Evolutionary conservation across 2,888 invertebrate species (phyloP).

Genomic region (Pollenia angustigena): DNA sequence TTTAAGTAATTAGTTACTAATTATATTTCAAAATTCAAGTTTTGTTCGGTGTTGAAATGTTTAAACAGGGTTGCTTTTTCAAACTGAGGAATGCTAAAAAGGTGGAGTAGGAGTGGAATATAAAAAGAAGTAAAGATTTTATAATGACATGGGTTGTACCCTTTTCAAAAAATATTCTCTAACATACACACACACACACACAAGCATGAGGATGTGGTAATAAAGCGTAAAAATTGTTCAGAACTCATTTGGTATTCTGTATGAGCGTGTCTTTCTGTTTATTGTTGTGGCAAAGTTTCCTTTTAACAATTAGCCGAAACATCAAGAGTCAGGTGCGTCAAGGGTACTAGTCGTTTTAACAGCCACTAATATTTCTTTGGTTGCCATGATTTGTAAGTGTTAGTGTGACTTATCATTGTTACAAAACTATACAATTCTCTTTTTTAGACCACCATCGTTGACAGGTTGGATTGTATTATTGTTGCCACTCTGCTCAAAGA

Average conservation of each 20-base stretch:
- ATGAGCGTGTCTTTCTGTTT: slow-evolving; percentile 43
- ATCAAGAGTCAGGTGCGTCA: slow-evolving; percentile 67
- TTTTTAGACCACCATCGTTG: slow-evolving; percentile 65
- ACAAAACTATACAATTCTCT: slow-evolving; percentile 43
- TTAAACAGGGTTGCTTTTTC: slow-evolving; percentile 51
- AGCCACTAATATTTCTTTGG: slow-evolving; percentile 40
- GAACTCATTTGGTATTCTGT: slow-evolving; percentile 68
- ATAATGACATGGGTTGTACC: slow-evolving; percentile 73
- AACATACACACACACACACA: background rate
- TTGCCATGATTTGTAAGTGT: slow-evolving; percentile 65
- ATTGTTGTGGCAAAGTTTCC: slow-evolving; percentile 71
- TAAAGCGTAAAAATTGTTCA: slow-evolving; percentile 66
- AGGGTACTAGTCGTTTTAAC: slow-evolving; percentile 36
- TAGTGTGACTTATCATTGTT: slow-evolving; percentile 58
- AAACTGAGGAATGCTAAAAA: slow-evolving; percentile 13
- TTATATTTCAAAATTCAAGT: slow-evolving; percentile 69
- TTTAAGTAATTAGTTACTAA: slow-evolving; percentile 71
- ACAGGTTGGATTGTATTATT: slow-evolving; percentile 67
- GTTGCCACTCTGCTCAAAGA: slow-evolving; percentile 27
- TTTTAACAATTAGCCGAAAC: slow-evolving; percentile 71
- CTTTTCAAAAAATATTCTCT: slow-evolving; percentile 64
- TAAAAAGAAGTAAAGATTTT: slow-evolving; percentile 53
- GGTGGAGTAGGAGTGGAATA: slow-evolving; percentile 24
- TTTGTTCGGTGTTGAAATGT: slow-evolving; percentile 59
- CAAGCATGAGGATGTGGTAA: slow-evolving; percentile 42